Evolutionary conservation across 1,140 invertebrate genomes (phyloP).

Genomic region (Geopemphigus sp.): DNA sequence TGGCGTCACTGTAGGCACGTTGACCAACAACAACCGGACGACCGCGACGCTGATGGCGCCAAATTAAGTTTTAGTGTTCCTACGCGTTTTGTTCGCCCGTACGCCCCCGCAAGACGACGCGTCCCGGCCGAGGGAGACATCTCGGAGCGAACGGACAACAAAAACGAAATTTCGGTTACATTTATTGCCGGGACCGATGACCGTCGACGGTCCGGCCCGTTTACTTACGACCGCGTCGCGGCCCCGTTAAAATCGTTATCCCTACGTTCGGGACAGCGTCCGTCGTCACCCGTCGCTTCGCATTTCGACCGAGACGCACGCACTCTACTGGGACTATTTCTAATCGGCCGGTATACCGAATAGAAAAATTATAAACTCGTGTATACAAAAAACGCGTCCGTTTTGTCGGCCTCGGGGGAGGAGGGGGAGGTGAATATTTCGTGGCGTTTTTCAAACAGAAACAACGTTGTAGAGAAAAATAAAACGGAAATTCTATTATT

Average conservation of each 20-base stretch:
- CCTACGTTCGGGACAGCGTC: background rate
- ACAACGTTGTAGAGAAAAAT: background rate
- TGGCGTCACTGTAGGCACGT: background rate
- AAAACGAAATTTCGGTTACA: too few species aligned
- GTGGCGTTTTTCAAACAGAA: background rate
- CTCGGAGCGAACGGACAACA: too few species aligned
- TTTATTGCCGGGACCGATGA: too few species aligned
- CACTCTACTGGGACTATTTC: too few species aligned
- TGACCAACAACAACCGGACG: constrained; percentile 40
- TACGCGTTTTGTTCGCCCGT: background rate
- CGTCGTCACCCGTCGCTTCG: too few species aligned
- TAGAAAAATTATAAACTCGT: background rate
- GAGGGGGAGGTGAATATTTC: too few species aligned
- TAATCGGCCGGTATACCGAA: background rate
- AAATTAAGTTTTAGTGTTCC: constrained; percentile 22
- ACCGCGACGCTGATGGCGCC: constrained; percentile 32
- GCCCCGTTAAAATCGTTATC: background rate
- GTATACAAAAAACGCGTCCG: background rate
- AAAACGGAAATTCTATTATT: background rate
- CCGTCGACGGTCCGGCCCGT: background rate
- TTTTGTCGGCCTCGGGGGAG: background rate
- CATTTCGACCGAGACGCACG: too few species aligned
- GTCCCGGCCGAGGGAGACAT: too few species aligned
- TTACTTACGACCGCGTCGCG: background rate
- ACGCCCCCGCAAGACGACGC: too few species aligned